A percentile compares a stretch with the other conserved stretches of the same genome.
Conservation (phyloP, 2,797 vertebrate genomes). For the Pseudocheirus occidentalis region DNA sequence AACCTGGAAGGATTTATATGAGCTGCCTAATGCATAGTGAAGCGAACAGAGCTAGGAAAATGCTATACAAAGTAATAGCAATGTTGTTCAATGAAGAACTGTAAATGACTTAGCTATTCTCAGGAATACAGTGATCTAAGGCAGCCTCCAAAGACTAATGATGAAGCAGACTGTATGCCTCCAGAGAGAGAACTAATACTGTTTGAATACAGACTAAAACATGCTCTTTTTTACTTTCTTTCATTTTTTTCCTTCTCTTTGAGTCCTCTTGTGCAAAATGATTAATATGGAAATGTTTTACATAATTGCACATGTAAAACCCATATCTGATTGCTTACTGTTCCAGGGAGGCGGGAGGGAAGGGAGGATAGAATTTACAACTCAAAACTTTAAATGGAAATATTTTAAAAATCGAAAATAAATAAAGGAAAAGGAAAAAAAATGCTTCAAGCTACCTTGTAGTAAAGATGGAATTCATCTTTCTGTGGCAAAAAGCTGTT, state of each 20-base stretch:
- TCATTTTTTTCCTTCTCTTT: background rate
- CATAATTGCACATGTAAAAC: background rate
- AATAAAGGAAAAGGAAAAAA: background rate
- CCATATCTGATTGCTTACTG: background rate
- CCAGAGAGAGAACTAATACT: background rate
- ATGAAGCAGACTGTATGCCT: background rate
- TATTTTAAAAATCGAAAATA: background rate
- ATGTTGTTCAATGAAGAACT: background rate
- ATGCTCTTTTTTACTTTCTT: background rate
- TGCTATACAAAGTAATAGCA: background rate
- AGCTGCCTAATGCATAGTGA: background rate
- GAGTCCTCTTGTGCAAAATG: background rate
- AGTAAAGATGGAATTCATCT: background rate
- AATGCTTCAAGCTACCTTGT: background rate
- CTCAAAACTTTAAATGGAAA: background rate
- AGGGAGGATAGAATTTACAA: background rate
- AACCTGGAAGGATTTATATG: background rate
- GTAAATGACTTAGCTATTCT: background rate
- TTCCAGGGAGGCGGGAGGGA: background rate
- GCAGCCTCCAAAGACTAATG: background rate
- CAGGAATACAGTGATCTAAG: background rate
- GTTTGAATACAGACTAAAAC: background rate
- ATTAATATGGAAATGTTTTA: background rate
- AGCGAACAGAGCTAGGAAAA: background rate
- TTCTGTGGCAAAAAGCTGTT: background rate